Conservation (phyloP, 2,113 vertebrate genomes). For the Pedionomus torquatus region DNA sequence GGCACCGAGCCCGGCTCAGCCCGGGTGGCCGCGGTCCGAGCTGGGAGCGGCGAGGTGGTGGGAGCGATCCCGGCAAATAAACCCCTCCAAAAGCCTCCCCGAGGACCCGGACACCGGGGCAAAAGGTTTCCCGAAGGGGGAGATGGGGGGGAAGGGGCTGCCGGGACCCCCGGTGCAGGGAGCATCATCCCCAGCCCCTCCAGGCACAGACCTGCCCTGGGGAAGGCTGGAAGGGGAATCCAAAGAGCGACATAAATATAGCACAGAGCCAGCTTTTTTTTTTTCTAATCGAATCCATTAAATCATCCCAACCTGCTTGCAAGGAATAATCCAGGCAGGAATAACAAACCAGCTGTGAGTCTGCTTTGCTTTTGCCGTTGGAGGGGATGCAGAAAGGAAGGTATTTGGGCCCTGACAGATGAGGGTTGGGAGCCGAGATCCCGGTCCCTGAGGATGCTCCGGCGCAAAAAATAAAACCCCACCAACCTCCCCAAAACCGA, state of each 20-base stretch:
- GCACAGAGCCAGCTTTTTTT: background rate
- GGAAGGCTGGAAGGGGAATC: background rate
- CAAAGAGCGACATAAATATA: background rate
- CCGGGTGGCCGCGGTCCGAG: rapidly evolving
- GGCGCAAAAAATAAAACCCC: background rate
- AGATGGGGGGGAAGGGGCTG: rapidly evolving
- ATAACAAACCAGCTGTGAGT: background rate
- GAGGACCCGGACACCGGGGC: background rate
- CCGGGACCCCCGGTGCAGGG: background rate
- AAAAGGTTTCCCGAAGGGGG: background rate
- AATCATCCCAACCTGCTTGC: constrained; percentile 32
- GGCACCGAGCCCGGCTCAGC: background rate
- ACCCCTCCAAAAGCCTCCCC: background rate
- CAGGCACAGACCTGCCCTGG: background rate
- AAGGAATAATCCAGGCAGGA: constrained; percentile 26
- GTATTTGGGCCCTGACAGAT: background rate
- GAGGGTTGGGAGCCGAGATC: background rate
- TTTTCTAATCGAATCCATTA: constrained; percentile 11
- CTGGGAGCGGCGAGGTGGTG: background rate
- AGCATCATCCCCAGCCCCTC: background rate
- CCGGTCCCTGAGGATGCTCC: background rate
- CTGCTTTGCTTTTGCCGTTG: background rate
- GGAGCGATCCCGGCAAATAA: background rate
- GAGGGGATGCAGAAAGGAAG: background rate
- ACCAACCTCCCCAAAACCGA: rapidly evolving